Percentiles rank a stretch among this genome's conserved stretches.
Conservation (phyloP, 2,888 invertebrate genomes). For the Platycheirus albimanus region DNA sequence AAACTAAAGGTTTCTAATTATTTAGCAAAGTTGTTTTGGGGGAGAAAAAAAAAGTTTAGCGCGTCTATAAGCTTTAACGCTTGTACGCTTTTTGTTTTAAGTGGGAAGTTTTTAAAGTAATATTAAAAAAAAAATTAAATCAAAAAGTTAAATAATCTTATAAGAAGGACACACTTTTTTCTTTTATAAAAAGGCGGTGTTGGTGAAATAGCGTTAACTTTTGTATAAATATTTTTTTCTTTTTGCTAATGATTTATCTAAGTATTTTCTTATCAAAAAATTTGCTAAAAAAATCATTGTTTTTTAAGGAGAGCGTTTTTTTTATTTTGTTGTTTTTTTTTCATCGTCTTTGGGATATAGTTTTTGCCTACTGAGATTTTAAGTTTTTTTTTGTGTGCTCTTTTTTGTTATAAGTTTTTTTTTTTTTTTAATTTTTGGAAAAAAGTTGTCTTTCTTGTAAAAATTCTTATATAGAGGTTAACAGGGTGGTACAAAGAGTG, state of each 20-base stretch:
- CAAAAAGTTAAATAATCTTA: constrained; percentile 25
- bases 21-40: constrained; percentile 43
- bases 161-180: constrained; percentile 69
- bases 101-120: constrained; percentile 57
- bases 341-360: constrained; percentile 33
- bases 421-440: constrained; percentile 33
- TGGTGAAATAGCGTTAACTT: constrained; percentile 69
- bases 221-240: constrained; percentile 60
- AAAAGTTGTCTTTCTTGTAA: constrained; percentile 63
- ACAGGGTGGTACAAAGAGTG: constrained; percentile 73
- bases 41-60: constrained; percentile 35
- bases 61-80: constrained; percentile 49
- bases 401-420: constrained; percentile 30
- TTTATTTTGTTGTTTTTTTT: constrained; percentile 11
- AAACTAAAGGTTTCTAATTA: constrained; percentile 55
- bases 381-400: constrained; percentile 50
- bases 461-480: constrained; percentile 73
- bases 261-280: constrained; percentile 59
- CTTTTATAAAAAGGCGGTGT: constrained; percentile 69
- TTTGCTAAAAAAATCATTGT: constrained; percentile 63
- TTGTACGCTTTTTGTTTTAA: constrained; percentile 56
- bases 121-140: constrained; percentile 14
- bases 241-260: constrained; percentile 28
- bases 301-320: constrained; percentile 54
- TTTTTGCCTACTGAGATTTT: constrained; percentile 54